Conservation (phyloP, 2,888 invertebrate species). For the Ormyrus rosae region DNA sequence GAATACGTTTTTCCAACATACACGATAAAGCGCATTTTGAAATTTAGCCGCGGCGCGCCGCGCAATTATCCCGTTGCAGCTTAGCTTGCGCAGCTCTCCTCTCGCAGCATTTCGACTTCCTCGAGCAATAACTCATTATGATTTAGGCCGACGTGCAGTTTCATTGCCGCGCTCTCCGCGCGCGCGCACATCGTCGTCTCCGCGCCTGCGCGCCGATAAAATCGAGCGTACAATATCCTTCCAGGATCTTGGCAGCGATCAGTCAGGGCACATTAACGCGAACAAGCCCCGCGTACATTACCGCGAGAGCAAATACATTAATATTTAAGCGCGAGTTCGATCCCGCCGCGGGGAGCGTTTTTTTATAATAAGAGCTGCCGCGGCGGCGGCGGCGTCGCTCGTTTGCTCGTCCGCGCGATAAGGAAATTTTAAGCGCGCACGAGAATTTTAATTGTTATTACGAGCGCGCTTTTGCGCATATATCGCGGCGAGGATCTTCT, state of each 20-base stretch:
- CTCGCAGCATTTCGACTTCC: conserved; percentile 47
- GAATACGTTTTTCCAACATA: conserved; percentile 23
- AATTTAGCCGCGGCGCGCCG: conserved; percentile 25
- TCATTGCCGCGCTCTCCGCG: conserved; percentile 21
- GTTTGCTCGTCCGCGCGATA: no score
- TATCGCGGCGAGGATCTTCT: conserved; percentile 4
- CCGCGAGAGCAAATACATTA: neutral
- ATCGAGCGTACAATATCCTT: conserved; percentile 7
- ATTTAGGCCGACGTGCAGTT: conserved; percentile 50
- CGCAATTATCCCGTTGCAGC: conserved; percentile 47
- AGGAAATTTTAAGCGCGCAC: neutral
- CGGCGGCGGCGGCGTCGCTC: no score
- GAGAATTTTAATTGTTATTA: conserved; percentile 36
- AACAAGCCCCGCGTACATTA: neutral
- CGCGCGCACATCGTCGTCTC: neutral
- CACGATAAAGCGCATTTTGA: conserved; percentile 1
- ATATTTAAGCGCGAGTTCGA: conserved; percentile 21
- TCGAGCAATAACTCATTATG: conserved; percentile 53
- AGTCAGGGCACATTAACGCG: conserved; percentile 42
- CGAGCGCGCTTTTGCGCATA: neutral
- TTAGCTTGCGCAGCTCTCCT: neutral
- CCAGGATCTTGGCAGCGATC: conserved; percentile 10
- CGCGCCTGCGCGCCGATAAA: conserved; percentile 20
- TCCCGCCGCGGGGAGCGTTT: neutral
- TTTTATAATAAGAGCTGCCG: no score